Conservation (phyloP, 2,113 vertebrate genomes). For the Apaloderma vittatum region DNA sequence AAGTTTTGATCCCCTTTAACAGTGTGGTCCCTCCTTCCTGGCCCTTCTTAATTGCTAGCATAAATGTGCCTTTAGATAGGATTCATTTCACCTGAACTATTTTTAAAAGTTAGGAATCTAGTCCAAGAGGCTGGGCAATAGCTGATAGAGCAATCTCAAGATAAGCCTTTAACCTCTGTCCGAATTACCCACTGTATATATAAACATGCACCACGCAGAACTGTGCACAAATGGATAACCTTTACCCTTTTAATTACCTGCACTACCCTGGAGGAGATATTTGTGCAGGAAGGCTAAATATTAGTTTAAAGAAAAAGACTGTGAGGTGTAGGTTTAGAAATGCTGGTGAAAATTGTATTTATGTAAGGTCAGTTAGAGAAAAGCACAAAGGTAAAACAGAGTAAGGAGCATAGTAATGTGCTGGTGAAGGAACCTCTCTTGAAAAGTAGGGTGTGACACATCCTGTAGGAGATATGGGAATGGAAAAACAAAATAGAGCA, state of each 20-base stretch:
- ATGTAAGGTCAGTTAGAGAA: neutral
- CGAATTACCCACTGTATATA: neutral
- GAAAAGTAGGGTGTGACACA: neutral
- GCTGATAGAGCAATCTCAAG: neutral
- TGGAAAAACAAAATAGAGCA: neutral
- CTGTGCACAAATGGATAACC: neutral
- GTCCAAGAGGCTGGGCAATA: neutral
- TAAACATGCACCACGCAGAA: neutral
- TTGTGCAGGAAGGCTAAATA: neutral
- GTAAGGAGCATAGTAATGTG: neutral
- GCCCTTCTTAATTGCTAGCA: neutral
- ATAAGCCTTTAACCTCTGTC: neutral
- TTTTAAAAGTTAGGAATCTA: neutral
- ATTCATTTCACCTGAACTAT: neutral
- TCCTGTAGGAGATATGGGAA: neutral
- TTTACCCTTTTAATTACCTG: neutral
- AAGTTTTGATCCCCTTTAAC: neutral
- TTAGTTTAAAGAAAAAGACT: neutral
- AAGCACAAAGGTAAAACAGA: neutral
- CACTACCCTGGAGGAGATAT: neutral
- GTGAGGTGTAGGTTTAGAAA: neutral
- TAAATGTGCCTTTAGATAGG: neutral
- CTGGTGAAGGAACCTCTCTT: neutral
- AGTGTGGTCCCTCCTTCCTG: neutral
- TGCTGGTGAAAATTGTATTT: neutral